Conservation (phyloP, 2,113 vertebrate species). For the Lycaon pictus region DNA sequence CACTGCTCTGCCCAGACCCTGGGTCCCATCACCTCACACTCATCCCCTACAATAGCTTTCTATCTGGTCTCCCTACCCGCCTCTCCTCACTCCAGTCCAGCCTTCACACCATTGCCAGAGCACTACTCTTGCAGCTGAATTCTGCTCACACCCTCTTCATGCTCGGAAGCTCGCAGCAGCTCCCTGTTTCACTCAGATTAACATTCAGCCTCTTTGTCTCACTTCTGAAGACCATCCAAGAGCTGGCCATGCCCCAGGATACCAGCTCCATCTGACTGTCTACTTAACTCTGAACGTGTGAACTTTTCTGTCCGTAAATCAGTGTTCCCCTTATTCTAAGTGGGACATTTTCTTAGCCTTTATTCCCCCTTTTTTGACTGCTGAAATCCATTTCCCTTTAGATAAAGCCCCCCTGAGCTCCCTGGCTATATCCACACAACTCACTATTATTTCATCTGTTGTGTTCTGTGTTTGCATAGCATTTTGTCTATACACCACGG, state of each 20-base stretch:
- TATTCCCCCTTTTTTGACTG: neutral
- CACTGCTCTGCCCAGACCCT: neutral
- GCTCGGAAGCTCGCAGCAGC: neutral
- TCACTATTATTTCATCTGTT: neutral
- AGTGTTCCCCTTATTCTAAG: neutral
- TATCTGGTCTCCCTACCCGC: neutral
- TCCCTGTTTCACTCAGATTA: neutral
- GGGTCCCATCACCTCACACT: neutral
- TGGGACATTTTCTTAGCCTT: neutral
- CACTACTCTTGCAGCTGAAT: neutral
- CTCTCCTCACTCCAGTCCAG: neutral
- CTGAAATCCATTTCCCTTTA: neutral
- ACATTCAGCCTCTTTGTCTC: neutral
- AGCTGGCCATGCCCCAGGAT: neutral
- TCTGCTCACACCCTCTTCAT: neutral
- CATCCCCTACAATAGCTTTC: neutral
- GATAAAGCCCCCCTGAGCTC: neutral
- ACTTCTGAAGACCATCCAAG: neutral
- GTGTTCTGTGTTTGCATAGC: neutral
- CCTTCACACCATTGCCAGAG: neutral
- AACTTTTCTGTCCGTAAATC: neutral
- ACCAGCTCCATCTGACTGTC: neutral
- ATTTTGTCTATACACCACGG: slow-evolving; percentile 6
- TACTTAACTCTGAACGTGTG: neutral
- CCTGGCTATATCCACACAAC: neutral